Conservation (phyloP, 2,888 invertebrate species). For the Ennomos erosarius region DNA sequence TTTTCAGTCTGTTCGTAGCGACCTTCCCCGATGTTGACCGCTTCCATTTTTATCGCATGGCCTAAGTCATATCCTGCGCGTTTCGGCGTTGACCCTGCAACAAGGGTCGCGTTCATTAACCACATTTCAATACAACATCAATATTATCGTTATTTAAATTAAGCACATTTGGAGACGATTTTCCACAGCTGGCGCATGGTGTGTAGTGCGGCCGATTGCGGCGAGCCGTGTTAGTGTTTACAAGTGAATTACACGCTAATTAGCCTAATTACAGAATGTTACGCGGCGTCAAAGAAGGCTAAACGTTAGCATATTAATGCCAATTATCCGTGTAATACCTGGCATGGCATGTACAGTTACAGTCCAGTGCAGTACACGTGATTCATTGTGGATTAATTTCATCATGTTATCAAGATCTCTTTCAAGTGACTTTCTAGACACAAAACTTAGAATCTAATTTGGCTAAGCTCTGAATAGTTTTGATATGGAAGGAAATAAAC, state of each 20-base stretch:
- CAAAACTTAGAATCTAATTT: too few relatives aligned
- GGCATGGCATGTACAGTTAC: slow-evolving; percentile 36
- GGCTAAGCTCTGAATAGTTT: too few relatives aligned
- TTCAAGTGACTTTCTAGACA: slow-evolving; percentile 20
- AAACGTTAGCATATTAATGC: slow-evolving; percentile 65
- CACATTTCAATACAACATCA: slow-evolving; percentile 25
- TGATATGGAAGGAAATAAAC: too few relatives aligned
- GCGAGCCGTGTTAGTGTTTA: slow-evolving; percentile 51
- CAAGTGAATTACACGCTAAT: slow-evolving; percentile 67
- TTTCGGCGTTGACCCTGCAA: slow-evolving; percentile 73
- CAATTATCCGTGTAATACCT: slow-evolving; percentile 50
- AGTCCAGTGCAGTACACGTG: too few relatives aligned
- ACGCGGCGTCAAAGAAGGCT: slow-evolving; percentile 58
- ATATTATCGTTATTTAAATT: slow-evolving; percentile 32
- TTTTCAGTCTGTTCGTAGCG: slow-evolving; percentile 71
- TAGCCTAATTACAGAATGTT: slow-evolving; percentile 61
- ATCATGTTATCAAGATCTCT: slow-evolving; percentile 36
- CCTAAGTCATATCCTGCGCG: slow-evolving; percentile 77
- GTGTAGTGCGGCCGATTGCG: slow-evolving; percentile 43
- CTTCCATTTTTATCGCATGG: slow-evolving; percentile 80
- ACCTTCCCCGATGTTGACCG: slow-evolving; percentile 71
- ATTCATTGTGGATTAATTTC: slow-evolving; percentile 50
- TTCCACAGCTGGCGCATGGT: slow-evolving; percentile 75
- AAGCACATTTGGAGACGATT: slow-evolving; percentile 70
- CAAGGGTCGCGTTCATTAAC: slow-evolving; percentile 48